Evolutionary conservation across 2,888 invertebrate species (phyloP).

Genomic region (Epinotia bilunana): DNA sequence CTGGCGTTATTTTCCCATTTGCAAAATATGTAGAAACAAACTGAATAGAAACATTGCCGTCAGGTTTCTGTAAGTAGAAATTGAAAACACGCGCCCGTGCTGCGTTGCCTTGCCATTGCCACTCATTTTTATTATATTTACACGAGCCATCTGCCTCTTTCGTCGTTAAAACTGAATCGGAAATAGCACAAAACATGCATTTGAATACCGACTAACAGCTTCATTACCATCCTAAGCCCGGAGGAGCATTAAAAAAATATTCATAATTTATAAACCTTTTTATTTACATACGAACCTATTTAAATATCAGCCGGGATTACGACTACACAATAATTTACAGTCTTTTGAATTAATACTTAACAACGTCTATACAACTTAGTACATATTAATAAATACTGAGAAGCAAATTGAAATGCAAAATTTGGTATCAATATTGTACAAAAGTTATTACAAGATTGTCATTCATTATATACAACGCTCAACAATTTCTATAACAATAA

Average conservation of each 20-base stretch:
- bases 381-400: conserved; percentile 78
- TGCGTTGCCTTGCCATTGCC: conserved; percentile 63
- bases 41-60: conserved; percentile 43
- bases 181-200: conserved; percentile 73
- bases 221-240: conserved; percentile 50
- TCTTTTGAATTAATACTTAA: conserved; percentile 83
- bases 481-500: conserved; percentile 70
- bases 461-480: conserved; percentile 71
- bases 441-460: conserved; percentile 77
- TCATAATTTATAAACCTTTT: conserved; percentile 77
- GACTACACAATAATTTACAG: conserved; percentile 83
- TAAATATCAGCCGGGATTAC: conserved; percentile 81
- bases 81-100: conserved; percentile 61
- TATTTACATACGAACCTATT: conserved; percentile 77
- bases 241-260: conserved; percentile 51
- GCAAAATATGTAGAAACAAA: conserved; percentile 38
- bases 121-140: conserved; percentile 78
- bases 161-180: conserved; percentile 76
- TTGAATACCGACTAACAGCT: conserved; percentile 59
- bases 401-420: conserved; percentile 81
- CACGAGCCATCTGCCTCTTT: conserved; percentile 72
- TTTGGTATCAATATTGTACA: conserved; percentile 84
- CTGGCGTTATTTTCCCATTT: conserved; percentile 33
- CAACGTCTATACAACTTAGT: conserved; percentile 70
- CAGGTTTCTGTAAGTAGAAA: conserved; percentile 52